These are phyloP conservation scores for Sciurus carolinensis DNA, from an alignment of 2,797 vertebrate genomes.

Conservation along the genomic window DNA sequence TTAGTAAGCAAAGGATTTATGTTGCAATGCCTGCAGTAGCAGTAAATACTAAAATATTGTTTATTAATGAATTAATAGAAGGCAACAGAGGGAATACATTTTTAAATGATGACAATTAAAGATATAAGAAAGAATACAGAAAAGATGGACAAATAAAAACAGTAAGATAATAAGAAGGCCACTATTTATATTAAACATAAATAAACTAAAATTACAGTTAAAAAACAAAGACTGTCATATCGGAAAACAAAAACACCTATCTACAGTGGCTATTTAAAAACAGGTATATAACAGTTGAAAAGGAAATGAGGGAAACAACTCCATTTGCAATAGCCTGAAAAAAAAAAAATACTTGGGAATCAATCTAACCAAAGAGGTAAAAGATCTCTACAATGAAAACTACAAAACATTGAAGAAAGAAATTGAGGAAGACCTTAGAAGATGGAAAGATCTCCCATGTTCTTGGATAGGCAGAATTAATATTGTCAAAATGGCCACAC, in stretches of 20 bases:
- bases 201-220: not conserved
- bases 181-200: constrained; percentile 1
- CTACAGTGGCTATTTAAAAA: not conserved
- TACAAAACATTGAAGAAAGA: no score
- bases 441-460: no score
- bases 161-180: not conserved
- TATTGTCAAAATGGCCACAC: no score
- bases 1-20: not conserved
- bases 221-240: not conserved
- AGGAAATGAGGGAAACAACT: no score
- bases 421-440: no score
- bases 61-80: not conserved
- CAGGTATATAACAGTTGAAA: not conserved
- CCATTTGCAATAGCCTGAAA: no score
- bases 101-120: not conserved
- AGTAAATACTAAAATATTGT: not conserved
- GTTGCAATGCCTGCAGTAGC: not conserved
- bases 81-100: not conserved
- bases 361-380: no score
- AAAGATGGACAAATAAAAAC: not conserved
- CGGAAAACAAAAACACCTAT: not conserved
- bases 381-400: no score
- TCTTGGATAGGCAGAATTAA: no score
- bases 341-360: no score
- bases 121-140: not conserved